Base-by-base conservation (phyloP, 2,113 vertebrate species). In the Leptobrachium ailaonicum region DNA sequence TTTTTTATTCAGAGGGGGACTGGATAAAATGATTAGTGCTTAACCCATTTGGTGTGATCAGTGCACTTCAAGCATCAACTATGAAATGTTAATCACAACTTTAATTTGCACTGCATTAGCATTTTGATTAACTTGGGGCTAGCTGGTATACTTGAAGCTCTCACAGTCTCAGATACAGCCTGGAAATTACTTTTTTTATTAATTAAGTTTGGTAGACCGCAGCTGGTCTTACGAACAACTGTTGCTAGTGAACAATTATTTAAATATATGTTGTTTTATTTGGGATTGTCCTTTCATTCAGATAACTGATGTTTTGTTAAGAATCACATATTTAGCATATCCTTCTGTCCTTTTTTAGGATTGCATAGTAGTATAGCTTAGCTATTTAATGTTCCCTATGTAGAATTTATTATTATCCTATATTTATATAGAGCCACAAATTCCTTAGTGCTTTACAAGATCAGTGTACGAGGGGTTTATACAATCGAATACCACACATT, bases 11-110 rank as follows among this genome's bases (percentile, higher is more conserved):
- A 91, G 89, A 86, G 87, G 90, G 91, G 87, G 87, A 87, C 90
- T 90, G 83, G 85, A 92, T 92, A 90, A 94, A 93, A 94, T 93
- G 91, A 92, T 91, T 95, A 95, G 95, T 94, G 92, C 93, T 95
- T 93, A 94, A 94, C 92, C 93, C 90, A 94, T 89, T 91, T 91
- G 71, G 93, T 94, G 90, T 94, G 94, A 95, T 96, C 93, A 95
- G 94, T 95, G 95, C 95, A 95, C 92, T 96, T 91, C 47, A 95
- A 95, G 92, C 94, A 93, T 95, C 95, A 96, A 96, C 96, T 96
- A 95, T 96, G 95, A 96, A 97, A 96, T 97, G 96, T 96, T 97
- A 97, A 97, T 97, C 96, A 97, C 95, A 96, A 97, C 95, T 97
- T 96, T 97, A 97, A 97, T 97, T 97, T 97, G 95, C 95, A 94